Evolutionary conservation across 2,113 vertebrate genomes (phyloP).

Genomic region (Peromyscus polionotus): DNA sequence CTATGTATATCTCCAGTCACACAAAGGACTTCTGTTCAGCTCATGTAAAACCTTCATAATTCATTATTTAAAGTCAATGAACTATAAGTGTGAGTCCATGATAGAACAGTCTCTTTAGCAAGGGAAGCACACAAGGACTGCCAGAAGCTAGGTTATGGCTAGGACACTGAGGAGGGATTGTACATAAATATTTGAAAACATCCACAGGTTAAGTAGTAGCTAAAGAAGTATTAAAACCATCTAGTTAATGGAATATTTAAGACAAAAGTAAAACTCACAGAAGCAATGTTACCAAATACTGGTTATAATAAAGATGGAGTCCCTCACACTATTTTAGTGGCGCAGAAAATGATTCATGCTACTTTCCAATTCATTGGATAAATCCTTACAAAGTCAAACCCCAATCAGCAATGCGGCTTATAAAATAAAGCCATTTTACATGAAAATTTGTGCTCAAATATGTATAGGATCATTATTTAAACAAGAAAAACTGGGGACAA

Average conservation of each 20-base stretch:
- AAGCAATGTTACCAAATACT: not conserved
- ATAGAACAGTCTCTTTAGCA: not conserved
- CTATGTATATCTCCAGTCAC: not conserved
- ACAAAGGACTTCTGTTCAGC: not conserved
- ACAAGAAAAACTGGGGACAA: not conserved
- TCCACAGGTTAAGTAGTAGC: not conserved
- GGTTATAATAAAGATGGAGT: not conserved
- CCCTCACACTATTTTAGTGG: not conserved
- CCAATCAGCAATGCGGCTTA: not conserved
- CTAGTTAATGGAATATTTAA: not conserved
- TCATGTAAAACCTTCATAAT: not conserved
- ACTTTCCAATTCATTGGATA: not conserved
- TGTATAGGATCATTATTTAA: not conserved
- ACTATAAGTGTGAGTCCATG: not conserved
- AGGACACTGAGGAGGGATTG: too few species aligned
- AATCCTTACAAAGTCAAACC: not conserved
- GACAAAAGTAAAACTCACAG: not conserved
- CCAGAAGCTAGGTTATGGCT: not conserved
- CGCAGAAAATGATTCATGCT: not conserved
- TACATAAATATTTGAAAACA: not conserved
- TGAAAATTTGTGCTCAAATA: not conserved
- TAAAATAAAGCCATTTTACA: not conserved
- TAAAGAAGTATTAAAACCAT: not conserved
- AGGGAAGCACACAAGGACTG: not conserved
- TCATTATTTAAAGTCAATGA: not conserved